These are phyloP conservation scores for Gila orcuttii DNA, from an alignment of 2,113 vertebrate species.

Conservation along the genomic window DNA sequence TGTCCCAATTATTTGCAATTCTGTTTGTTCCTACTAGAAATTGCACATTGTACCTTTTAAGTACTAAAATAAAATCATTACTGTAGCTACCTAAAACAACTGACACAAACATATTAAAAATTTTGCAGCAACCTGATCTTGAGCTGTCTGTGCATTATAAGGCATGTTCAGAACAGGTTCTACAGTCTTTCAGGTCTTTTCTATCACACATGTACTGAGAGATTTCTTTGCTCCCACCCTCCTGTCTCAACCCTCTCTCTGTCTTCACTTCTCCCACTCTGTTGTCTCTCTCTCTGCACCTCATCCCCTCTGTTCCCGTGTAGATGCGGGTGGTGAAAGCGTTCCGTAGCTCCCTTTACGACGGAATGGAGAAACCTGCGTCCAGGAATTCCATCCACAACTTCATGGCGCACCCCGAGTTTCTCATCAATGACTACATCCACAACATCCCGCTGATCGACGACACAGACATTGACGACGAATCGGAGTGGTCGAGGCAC, in stretches of 20 bases:
- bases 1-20: not conserved
- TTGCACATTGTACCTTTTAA: conserved; percentile 6
- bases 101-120: not conserved
- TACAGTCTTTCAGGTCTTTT: conserved; percentile 12
- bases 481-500: conserved; percentile 80
- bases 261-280: conserved; percentile 54
- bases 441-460: conserved; percentile 95
- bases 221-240: conserved; percentile 44
- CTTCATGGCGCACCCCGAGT: conserved; percentile 93
- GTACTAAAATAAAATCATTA: not conserved
- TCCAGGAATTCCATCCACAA: conserved; percentile 92
- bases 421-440: conserved; percentile 91
- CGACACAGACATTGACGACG: conserved; percentile 90
- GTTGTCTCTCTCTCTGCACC: conserved; percentile 45
- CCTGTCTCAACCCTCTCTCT: not conserved
- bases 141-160: conserved; percentile 61
- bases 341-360: conserved; percentile 91
- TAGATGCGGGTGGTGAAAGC: conserved; percentile 96
- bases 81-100: not conserved
- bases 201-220: conserved; percentile 45
- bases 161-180: conserved; percentile 50
- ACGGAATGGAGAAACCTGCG: conserved; percentile 89
- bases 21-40: conserved; percentile 4
- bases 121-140: conserved; percentile 69
- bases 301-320: conserved; percentile 32